Conservation (phyloP, 1,140 invertebrate species). For the Chlorops oryzae region DNA sequence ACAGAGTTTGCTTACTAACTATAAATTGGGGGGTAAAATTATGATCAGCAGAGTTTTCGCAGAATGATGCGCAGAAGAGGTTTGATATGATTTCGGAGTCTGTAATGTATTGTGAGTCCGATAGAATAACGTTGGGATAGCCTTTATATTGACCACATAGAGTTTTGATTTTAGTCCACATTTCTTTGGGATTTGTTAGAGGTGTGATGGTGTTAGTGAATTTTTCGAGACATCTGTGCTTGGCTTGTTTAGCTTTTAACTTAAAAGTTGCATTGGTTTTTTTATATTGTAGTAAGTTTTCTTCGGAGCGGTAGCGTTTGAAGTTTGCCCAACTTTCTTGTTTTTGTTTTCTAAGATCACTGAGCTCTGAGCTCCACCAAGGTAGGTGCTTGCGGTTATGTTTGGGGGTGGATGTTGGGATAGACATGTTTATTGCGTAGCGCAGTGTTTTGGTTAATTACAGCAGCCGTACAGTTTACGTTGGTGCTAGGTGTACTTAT, state of each 20-base stretch:
- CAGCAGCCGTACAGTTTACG: neutral
- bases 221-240: slow-evolving; percentile 4
- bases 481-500: neutral
- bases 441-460: slow-evolving; percentile 10
- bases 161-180: slow-evolving; percentile 13
- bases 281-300: neutral
- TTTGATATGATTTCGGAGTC: slow-evolving; percentile 3
- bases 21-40: slow-evolving; percentile 8
- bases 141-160: slow-evolving; percentile 5
- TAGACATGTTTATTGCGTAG: slow-evolving; percentile 7
- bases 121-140: slow-evolving; percentile 3
- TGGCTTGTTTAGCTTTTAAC: slow-evolving; percentile 2
- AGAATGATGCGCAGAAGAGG: slow-evolving; percentile 12
- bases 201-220: slow-evolving; percentile 3
- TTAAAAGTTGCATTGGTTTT: slow-evolving; percentile 4
- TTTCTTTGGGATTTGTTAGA: slow-evolving; percentile 1
- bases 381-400: neutral
- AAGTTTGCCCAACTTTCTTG: slow-evolving; percentile 10
- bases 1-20: neutral
- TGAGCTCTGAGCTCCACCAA: slow-evolving; percentile 9
- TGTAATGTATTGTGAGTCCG: neutral
- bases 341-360: slow-evolving; percentile 6
- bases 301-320: neutral
- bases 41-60: slow-evolving; percentile 5
- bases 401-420: slow-evolving; percentile 9